These are phyloP conservation scores for Xylota segnis DNA, from an alignment of 2,888 invertebrate genomes.

Conservation along the genomic window DNA sequence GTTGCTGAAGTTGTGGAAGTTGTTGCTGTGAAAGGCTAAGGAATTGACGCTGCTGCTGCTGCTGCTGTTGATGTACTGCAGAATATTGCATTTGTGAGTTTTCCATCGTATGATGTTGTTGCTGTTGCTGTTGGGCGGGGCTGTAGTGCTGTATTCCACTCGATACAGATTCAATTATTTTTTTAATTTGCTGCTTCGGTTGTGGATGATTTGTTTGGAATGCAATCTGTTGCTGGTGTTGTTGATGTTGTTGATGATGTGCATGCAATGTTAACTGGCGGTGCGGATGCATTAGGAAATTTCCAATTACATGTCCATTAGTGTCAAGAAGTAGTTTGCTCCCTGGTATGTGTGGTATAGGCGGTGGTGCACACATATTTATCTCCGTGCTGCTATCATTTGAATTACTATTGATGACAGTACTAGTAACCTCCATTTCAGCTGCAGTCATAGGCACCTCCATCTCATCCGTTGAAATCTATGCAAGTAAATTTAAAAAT, in stretches of 20 bases:
- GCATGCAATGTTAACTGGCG: conserved; percentile 72
- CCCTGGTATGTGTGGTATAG: conserved; percentile 68
- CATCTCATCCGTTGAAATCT: conserved; percentile 70
- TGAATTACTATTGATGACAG: conserved; percentile 84
- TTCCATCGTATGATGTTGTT: conserved; percentile 77
- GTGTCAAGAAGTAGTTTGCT: conserved; percentile 82
- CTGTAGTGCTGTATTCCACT: conserved; percentile 75
- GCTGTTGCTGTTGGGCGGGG: conserved; percentile 73
- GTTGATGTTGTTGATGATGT: conserved; percentile 79
- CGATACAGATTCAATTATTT: conserved; percentile 36
- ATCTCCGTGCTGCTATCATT: conserved; percentile 83
- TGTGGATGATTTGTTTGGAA: conserved; percentile 72
- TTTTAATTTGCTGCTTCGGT: conserved; percentile 64
- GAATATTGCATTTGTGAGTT: conserved; percentile 80
- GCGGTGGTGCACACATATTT: conserved; percentile 79
- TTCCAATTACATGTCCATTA: conserved; percentile 83
- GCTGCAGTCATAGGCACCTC: conserved; percentile 86
- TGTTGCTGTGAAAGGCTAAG: conserved; percentile 71
- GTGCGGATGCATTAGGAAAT: conserved; percentile 80
- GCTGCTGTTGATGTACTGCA: conserved; percentile 78
- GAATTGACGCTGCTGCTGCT: conserved; percentile 77
- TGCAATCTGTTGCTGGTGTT: conserved; percentile 77
- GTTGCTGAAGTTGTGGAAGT: conserved; percentile 75
- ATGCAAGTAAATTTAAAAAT: background rate
- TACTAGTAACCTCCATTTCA: conserved; percentile 87